Percentiles rank a stretch among this genome's conserved stretches.
Conservation (phyloP, 2,797 vertebrate genomes). For the Sparus aurata region DNA sequence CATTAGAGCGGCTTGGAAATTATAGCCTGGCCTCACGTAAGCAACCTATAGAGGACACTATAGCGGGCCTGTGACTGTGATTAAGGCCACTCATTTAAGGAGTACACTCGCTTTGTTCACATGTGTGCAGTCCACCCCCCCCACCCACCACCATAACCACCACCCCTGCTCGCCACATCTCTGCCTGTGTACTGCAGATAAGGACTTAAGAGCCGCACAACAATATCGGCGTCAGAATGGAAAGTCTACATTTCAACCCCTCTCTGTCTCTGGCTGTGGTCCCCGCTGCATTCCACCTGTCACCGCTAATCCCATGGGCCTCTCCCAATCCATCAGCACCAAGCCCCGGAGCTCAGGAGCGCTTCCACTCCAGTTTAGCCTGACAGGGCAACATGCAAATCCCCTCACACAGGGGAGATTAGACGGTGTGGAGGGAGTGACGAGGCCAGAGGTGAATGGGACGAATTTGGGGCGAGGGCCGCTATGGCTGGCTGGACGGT, state of each 20-base stretch:
- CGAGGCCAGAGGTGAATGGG: slow-evolving; percentile 58
- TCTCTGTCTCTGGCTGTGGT: slow-evolving; percentile 56
- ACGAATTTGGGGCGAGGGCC: slow-evolving; percentile 24
- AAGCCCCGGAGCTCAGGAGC: slow-evolving; percentile 44
- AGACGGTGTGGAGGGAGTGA: slow-evolving; percentile 43
- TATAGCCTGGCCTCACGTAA: slow-evolving; percentile 77
- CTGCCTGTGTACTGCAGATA: slow-evolving; percentile 72
- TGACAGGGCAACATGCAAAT: slow-evolving; percentile 72
- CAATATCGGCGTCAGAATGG: slow-evolving; percentile 60
- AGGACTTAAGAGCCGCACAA: slow-evolving; percentile 65
- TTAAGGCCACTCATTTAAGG: slow-evolving; percentile 76
- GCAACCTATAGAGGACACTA: slow-evolving; percentile 70
- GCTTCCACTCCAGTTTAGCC: slow-evolving; percentile 59
- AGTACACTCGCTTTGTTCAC: slow-evolving; percentile 64
- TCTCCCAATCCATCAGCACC: slow-evolving; percentile 66
- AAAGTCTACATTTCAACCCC: slow-evolving; percentile 63
- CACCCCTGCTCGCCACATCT: slow-evolving; percentile 42
- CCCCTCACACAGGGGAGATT: slow-evolving; percentile 49
- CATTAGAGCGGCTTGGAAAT: slow-evolving; percentile 74
- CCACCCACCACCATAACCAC: slow-evolving; percentile 43
- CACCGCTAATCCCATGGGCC: slow-evolving; percentile 66
- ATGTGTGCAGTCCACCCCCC: slow-evolving; percentile 46
- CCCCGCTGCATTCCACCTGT: slow-evolving; percentile 59
- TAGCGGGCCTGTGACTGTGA: slow-evolving; percentile 76
- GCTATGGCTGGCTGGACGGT: neutral